Conservation (phyloP, 1,140 invertebrate genomes). For the Scaptomyza hsui region DNA sequence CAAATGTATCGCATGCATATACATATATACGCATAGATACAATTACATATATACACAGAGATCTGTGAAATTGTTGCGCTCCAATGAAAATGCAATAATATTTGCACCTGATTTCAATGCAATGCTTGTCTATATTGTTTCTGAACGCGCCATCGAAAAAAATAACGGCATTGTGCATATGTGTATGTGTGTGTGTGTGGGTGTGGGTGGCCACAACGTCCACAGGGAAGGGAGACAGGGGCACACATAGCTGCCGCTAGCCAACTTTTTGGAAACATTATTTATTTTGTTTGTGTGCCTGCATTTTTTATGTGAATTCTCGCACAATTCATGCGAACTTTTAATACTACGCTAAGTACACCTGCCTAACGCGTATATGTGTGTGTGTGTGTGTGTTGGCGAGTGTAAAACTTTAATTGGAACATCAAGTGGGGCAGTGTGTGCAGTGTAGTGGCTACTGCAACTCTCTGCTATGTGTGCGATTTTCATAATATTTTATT, state of each 20-base stretch:
- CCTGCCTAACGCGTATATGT: constrained; percentile 46
- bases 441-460: constrained; percentile 26
- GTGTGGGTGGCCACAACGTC: constrained; percentile 16
- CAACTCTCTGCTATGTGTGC: constrained; percentile 45
- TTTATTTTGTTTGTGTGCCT: constrained; percentile 46
- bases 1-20: constrained; percentile 17
- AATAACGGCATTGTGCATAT: constrained; percentile 2
- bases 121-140: constrained; percentile 22
- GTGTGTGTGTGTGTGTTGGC: constrained; percentile 20
- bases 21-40: constrained; percentile 28
- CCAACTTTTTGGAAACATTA: constrained; percentile 38
- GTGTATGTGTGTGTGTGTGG: neutral
- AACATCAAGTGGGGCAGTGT: constrained; percentile 72
- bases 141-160: constrained; percentile 10
- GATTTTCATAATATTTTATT: constrained; percentile 78
- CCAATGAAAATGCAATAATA: constrained; percentile 71
- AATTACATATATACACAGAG: constrained; percentile 2
- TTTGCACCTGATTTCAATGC: constrained; percentile 74
- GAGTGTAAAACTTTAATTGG: constrained; percentile 77
- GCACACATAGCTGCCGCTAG: neutral
- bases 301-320: constrained; percentile 73
- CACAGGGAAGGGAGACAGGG: too few relatives aligned
- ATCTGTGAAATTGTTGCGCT: constrained; percentile 35
- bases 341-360: constrained; percentile 66
- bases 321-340: constrained; percentile 64